A percentile compares a stretch with the other conserved stretches of the same genome.
These are phyloP conservation scores for Portevinia maculata DNA, from an alignment of 2,888 invertebrate species.

Conservation along the genomic window DNA sequence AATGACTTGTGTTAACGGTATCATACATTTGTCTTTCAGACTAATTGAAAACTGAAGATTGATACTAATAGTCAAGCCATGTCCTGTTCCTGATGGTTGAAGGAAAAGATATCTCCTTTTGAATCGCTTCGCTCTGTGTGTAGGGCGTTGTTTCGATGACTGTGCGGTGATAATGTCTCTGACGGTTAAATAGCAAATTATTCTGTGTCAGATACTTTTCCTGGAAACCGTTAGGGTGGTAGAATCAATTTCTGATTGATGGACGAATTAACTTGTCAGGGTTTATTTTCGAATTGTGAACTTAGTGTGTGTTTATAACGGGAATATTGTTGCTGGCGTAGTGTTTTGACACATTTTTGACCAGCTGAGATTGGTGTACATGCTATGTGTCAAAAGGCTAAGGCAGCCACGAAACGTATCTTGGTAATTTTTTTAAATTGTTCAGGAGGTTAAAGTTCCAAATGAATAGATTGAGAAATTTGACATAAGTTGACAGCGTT, in stretches of 20 bases:
- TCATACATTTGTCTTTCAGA: constrained; percentile 71
- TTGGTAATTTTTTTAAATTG: constrained; percentile 21
- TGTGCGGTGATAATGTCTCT: constrained; percentile 68
- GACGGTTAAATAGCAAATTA: constrained; percentile 72
- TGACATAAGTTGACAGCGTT: constrained; percentile 2
- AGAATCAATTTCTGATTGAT: constrained; percentile 68
- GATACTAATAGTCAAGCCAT: constrained; percentile 64
- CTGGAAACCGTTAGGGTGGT: neutral
- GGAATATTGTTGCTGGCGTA: constrained; percentile 25
- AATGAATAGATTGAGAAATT: constrained; percentile 4
- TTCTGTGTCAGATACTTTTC: constrained; percentile 13
- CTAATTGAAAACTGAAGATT: constrained; percentile 73
- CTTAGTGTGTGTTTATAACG: constrained; percentile 8
- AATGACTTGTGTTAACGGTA: constrained; percentile 72
- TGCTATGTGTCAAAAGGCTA: constrained; percentile 33
- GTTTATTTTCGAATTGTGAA: constrained; percentile 35
- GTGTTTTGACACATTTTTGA: constrained; percentile 50
- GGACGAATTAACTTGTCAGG: constrained; percentile 69
- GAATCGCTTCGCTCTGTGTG: neutral
- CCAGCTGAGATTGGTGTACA: constrained; percentile 32
- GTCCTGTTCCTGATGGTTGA: constrained; percentile 5
- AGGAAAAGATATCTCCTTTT: neutral
- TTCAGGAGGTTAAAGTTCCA: constrained; percentile 3
- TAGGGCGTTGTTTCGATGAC: constrained; percentile 44
- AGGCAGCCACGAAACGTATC: constrained; percentile 27